phyloP scores from a whole-genome alignment of 2,888 invertebrate genomes.

The Heliconius sara region DNA sequence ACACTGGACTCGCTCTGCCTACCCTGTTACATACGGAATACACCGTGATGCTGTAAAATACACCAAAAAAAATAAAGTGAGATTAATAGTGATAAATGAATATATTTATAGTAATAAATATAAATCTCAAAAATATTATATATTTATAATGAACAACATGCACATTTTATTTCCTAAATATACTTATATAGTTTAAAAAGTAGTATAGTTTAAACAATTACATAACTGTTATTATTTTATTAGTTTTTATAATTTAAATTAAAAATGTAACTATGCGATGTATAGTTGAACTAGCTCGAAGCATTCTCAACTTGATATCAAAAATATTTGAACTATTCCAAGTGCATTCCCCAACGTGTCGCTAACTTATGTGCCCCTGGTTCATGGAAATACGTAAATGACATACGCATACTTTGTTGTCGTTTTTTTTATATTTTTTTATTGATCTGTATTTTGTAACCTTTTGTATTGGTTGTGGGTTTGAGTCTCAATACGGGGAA shows the following conservation, averaged over 20 bases:
- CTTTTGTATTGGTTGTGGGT: too few species aligned
- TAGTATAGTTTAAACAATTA: background rate
- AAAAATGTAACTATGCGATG: background rate
- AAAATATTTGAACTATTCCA: slow-evolving; percentile 14
- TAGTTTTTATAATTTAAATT: background rate
- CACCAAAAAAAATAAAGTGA: too few species aligned
- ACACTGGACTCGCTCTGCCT: too few species aligned
- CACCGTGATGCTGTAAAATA: too few species aligned
- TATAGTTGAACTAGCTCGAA: background rate
- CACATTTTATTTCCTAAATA: too few species aligned
- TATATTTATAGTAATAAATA: too few species aligned
- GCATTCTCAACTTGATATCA: slow-evolving; percentile 24
- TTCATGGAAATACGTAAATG: slow-evolving; percentile 22
- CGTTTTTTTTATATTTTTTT: background rate
- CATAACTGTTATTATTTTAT: background rate
- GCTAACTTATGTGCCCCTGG: slow-evolving; percentile 25
- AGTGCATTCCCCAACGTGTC: slow-evolving; percentile 15
- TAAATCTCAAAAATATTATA: too few species aligned
- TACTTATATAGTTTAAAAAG: background rate
- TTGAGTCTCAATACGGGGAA: background rate
- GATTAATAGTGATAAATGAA: too few species aligned
- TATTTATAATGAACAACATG: too few species aligned
- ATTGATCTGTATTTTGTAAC: background rate
- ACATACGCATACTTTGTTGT: background rate
- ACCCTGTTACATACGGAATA: too few species aligned